Evolutionary conservation across 2,888 invertebrate species (phyloP).

Genomic region (Pachydiplax longipennis): DNA sequence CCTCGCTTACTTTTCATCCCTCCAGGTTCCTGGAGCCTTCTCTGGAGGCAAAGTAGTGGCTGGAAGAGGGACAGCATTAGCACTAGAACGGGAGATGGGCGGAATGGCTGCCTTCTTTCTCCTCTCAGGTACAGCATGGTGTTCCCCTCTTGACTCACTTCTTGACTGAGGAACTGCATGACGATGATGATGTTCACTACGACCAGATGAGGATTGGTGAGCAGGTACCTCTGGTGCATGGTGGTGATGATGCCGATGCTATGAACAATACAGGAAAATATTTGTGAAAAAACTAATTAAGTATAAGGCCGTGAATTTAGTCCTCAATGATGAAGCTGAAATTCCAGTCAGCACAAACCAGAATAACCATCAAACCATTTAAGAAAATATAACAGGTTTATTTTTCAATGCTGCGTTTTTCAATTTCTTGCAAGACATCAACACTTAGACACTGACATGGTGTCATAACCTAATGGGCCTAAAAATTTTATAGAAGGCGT

Average conservation of each 20-base stretch:
- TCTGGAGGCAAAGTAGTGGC: neutral
- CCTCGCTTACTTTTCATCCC: neutral
- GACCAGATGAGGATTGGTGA: neutral
- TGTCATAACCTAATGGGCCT: too few species aligned
- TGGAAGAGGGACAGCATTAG: neutral
- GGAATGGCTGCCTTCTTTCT: neutral
- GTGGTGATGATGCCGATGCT: constrained; percentile 7
- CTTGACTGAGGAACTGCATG: neutral
- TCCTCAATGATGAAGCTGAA: too few species aligned
- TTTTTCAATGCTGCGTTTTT: too few species aligned
- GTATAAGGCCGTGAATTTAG: too few species aligned
- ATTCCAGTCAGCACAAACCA: too few species aligned
- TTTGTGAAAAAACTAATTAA: neutral
- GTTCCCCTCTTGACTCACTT: neutral
- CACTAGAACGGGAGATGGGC: neutral
- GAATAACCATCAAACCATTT: too few species aligned
- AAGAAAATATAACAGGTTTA: too few species aligned
- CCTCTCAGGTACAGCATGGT: neutral
- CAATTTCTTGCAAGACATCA: too few species aligned
- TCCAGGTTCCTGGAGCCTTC: neutral
- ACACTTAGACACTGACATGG: too few species aligned
- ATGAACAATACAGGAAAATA: neutral
- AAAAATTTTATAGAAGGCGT: too few species aligned
- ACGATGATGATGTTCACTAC: neutral
- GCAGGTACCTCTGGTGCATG: constrained; percentile 50